phyloP scores from a whole-genome alignment of 1,140 invertebrate species.

The Drosophila obscura region DNA sequence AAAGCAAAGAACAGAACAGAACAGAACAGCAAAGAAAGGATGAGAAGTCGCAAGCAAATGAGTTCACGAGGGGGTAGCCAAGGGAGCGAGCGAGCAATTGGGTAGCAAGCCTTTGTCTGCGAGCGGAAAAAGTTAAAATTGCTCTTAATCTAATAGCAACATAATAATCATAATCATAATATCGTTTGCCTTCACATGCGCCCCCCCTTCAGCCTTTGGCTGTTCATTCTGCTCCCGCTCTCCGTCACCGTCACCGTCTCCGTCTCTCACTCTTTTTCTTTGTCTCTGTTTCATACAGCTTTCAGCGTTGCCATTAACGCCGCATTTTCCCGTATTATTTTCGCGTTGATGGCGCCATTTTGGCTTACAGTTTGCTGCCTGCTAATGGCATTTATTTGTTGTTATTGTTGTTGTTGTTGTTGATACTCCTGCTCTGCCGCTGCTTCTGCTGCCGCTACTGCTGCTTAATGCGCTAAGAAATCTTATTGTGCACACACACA shows the following conservation, averaged over 20 bases:
- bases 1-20: slow-evolving; percentile 35
- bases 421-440: slow-evolving; percentile 26
- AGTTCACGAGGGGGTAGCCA: neutral
- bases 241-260: neutral
- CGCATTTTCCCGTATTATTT: slow-evolving; percentile 79
- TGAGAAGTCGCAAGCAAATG: neutral
- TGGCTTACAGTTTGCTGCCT: slow-evolving; percentile 75
- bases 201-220: too few species aligned
- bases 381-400: slow-evolving; percentile 71
- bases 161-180: slow-evolving; percentile 83
- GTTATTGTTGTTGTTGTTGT: slow-evolving; percentile 33
- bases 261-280: neutral
- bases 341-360: slow-evolving; percentile 76
- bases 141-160: slow-evolving; percentile 83
- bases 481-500: slow-evolving; percentile 53
- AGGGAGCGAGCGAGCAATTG: neutral
- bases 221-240: neutral
- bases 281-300: neutral
- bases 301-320: slow-evolving; percentile 68
- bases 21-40: neutral
- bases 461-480: slow-evolving; percentile 70
- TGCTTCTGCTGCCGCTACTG: neutral
- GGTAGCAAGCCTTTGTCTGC: slow-evolving; percentile 26
- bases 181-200: slow-evolving; percentile 74
- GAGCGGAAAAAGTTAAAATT: slow-evolving; percentile 74